phyloP scores from a whole-genome alignment of 2,113 vertebrate genomes.

The Dendropsophus ebraccatus region DNA sequence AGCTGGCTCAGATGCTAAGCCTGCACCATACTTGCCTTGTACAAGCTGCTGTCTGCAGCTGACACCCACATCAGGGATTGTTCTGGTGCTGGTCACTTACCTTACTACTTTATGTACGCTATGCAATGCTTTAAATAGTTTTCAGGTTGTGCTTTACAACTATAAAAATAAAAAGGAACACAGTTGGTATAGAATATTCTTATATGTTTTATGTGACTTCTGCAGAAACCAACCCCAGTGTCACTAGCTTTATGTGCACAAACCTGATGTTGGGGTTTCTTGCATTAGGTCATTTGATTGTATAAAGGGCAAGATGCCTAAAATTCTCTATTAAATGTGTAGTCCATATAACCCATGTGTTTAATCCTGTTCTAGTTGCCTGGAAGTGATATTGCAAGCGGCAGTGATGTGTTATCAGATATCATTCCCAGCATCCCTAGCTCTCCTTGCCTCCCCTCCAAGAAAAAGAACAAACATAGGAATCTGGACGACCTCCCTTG shows the following conservation, averaged over 20 bases:
- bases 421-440: conserved; percentile 96
- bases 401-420: conserved; percentile 96
- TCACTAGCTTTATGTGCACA: not conserved
- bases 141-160: too few relatives aligned
- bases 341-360: not conserved
- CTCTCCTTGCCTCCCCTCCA: conserved; percentile 91
- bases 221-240: not conserved
- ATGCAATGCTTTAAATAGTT: too few relatives aligned
- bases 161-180: not conserved
- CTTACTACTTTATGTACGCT: too few relatives aligned
- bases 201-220: not conserved
- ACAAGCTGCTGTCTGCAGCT: too few relatives aligned
- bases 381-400: conserved; percentile 95
- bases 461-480: conserved; percentile 91
- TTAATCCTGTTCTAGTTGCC: conserved; percentile 79
- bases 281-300: too few relatives aligned
- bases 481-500: conserved; percentile 97
- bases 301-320: not conserved
- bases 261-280: too few relatives aligned
- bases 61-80: too few relatives aligned
- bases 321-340: not conserved
- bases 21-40: too few relatives aligned
- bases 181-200: not conserved
- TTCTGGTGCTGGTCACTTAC: too few relatives aligned
- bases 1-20: too few relatives aligned